Evolutionary conservation across 2,888 invertebrate species (phyloP), one percentile per base, ranked within the genome.

Genomic region (Leucophenga montana): DNA sequence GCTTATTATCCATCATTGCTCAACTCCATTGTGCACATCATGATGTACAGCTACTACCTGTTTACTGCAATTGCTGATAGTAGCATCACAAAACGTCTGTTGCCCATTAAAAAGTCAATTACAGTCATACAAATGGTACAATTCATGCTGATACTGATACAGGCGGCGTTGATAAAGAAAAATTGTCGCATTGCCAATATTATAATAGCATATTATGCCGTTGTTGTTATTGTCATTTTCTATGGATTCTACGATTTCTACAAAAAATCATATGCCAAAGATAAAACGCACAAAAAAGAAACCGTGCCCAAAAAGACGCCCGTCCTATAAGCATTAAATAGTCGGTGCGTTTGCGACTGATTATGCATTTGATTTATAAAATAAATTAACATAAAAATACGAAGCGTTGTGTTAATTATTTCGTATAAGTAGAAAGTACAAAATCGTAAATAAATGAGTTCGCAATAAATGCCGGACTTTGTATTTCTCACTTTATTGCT

Each of bases 41-140:
- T 94, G n/a, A 95, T 95, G 94, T 95, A 95, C 85, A 90, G 90
- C 6, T 95, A 95, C 87, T 95, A 95, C 85, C 89, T 94, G 13
- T 83, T 93, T 0, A 89, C 93, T 0, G 91, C 92, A 69, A 90
- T 93, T 70, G 92, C 80, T 20, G 80, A 92, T 73, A 91, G 91
- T 5, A 80, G 84, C 53, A 86, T 92, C 76, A 91, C 92, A 80
- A 90, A 89, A 22, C 87, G 86, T 72, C 87, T 94, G 53, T 85
- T 85, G 67, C 91, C 90, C 71, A 90, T 92, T 85, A 95, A 95
- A 86, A 91, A 90, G 81, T 90, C 90, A 87, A 87, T 92, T 27
- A 92, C 92, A 2, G 86, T 91, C 33, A 86, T 93, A 77, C 95
- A 95, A 89, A 92, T 95, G 93, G 91, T 92, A 5, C 94, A 94